phyloP scores from a whole-genome alignment of 2,888 invertebrate genomes.

The Drosophila macrospina region DNA sequence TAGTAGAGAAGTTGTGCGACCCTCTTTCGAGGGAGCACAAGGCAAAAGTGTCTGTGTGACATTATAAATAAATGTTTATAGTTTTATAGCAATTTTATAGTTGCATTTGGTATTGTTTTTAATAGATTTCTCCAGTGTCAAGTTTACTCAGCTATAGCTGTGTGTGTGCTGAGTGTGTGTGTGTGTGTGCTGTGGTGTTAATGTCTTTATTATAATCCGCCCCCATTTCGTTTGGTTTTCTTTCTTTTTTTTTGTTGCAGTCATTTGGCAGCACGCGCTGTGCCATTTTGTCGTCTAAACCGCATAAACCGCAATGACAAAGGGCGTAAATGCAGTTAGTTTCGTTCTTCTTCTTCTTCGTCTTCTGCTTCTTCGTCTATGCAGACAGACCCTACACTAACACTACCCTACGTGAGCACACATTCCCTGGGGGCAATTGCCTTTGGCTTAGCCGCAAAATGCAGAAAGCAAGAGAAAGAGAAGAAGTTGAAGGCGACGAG shows the following conservation, averaged over 20 bases:
- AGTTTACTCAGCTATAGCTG: not conserved
- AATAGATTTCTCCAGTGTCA: conserved; percentile 24
- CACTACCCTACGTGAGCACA: not conserved
- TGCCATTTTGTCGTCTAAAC: conserved; percentile 30
- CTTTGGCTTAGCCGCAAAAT: not conserved
- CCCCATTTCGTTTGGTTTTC: not conserved
- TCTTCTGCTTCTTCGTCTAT: not conserved
- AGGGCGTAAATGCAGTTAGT: conserved; percentile 41
- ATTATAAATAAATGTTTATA: conserved; percentile 18
- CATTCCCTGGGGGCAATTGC: conserved; percentile 5
- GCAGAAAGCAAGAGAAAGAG: too few relatives aligned
- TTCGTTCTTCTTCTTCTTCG: not conserved
- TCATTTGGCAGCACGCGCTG: conserved; percentile 43
- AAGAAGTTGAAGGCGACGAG: too few relatives aligned
- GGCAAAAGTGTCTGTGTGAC: not conserved
- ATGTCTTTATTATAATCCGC: conserved; percentile 48
- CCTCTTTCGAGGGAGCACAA: too few relatives aligned
- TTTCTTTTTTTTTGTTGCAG: conserved; percentile 15
- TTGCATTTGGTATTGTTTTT: conserved; percentile 8
- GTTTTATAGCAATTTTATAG: conserved; percentile 13
- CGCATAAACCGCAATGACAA: conserved; percentile 46
- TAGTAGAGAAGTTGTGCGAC: not conserved
- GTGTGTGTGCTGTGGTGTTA: conserved; percentile 25
- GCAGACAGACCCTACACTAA: not conserved
- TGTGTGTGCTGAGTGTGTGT: not conserved